Conservation (phyloP, 2,888 invertebrate genomes). For the Drosophila kanekoi region DNA sequence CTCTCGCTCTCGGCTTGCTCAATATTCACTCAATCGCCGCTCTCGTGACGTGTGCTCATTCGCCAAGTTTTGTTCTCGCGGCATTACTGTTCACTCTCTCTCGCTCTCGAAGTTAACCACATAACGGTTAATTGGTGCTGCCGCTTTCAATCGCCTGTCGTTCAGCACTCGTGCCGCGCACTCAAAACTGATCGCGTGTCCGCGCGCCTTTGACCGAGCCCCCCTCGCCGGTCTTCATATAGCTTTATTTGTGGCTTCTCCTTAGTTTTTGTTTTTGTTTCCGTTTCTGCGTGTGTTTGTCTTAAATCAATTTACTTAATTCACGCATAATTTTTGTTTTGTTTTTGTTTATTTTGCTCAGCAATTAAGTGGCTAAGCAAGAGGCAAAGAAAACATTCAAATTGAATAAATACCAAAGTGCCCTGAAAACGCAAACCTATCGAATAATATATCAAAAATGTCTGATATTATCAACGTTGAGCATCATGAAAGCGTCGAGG, state of each 20-base stretch:
- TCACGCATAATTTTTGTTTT: constrained; percentile 44
- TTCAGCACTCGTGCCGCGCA: constrained; percentile 14
- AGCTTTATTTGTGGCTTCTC: neutral
- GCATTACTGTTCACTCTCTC: neutral
- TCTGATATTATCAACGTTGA: constrained; percentile 82
- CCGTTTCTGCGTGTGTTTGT: constrained; percentile 18
- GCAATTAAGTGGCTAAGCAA: constrained; percentile 44
- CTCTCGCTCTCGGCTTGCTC: neutral
- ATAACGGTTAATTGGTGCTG: constrained; percentile 43
- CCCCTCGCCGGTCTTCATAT: neutral
- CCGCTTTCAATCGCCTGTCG: constrained; percentile 28
- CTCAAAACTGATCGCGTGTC: constrained; percentile 32
- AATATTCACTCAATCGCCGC: neutral
- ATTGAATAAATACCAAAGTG: constrained; percentile 30
- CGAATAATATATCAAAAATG: constrained; percentile 62
- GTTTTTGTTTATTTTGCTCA: constrained; percentile 56
- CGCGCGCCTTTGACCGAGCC: neutral
- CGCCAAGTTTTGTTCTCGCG: neutral
- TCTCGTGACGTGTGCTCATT: neutral
- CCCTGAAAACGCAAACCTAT: constrained; percentile 5
- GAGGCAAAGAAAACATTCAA: constrained; percentile 14
- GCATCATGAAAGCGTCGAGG: constrained; percentile 77
- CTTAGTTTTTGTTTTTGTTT: constrained; percentile 9
- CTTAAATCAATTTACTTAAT: constrained; percentile 53
- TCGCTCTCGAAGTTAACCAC: neutral